Evolutionary conservation across 2,113 vertebrate genomes (phyloP).

Genomic region (Xiphophorus couchianus): DNA sequence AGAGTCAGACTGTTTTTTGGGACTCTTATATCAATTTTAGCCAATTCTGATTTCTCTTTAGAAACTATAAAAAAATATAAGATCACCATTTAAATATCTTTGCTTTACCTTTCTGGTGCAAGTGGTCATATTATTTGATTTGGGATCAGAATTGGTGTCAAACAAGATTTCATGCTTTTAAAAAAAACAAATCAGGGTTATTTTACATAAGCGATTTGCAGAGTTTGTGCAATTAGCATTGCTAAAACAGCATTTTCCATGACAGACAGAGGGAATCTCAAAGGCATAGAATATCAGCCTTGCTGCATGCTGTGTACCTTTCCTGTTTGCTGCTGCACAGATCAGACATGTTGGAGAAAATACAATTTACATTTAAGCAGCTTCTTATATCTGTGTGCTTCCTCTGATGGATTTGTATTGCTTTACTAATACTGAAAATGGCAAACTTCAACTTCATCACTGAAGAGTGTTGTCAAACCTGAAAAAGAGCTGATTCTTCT

Average conservation of each 20-base stretch:
- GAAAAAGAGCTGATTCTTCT: neutral
- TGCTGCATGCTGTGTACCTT: too few species aligned
- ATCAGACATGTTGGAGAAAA: neutral
- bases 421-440: neutral
- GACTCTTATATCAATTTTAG: neutral
- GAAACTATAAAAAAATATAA: neutral
- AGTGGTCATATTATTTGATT: neutral
- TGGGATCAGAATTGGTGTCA: neutral
- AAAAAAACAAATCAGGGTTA: too few species aligned
- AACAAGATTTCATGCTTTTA: too few species aligned
- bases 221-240: neutral
- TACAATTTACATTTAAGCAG: neutral
- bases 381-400: neutral
- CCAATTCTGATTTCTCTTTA: neutral
- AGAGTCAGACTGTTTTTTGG: neutral
- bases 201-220: neutral
- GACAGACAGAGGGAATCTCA: too few species aligned
- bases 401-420: neutral
- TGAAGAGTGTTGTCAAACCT: neutral
- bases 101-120: neutral
- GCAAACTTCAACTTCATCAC: neutral
- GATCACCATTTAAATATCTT: neutral
- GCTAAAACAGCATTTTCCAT: neutral
- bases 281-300: too few species aligned
- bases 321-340: too few species aligned